phyloP scores from a whole-genome alignment of 2,888 invertebrate genomes.

The Griposia aprilina region DNA sequence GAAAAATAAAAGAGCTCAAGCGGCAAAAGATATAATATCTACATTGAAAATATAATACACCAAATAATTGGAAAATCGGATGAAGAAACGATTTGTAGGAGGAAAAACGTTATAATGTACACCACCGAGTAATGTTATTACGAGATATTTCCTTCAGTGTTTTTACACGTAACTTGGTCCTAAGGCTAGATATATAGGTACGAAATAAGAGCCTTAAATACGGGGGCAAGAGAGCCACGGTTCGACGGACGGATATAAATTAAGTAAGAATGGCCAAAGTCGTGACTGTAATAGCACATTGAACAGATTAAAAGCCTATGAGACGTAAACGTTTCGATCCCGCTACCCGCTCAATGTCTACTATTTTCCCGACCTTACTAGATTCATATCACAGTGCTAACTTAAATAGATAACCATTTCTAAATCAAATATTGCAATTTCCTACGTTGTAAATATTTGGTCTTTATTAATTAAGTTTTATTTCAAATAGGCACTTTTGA shows the following conservation, averaged over 20 bases:
- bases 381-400: constrained; percentile 51
- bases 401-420: constrained; percentile 47
- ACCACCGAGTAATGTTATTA: constrained; percentile 5
- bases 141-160: constrained; percentile 12
- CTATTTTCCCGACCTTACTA: constrained; percentile 62
- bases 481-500: too few relatives aligned
- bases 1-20: constrained; percentile 39
- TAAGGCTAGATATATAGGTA: constrained; percentile 11
- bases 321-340: constrained; percentile 76
- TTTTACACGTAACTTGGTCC: constrained; percentile 13
- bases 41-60: constrained; percentile 48
- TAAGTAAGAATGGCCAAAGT: constrained; percentile 85
- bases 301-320: constrained; percentile 84
- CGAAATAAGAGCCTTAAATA: constrained; percentile 56
- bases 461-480: constrained; percentile 2
- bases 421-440: constrained; percentile 18
- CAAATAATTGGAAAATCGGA: constrained; percentile 49
- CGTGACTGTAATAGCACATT: constrained; percentile 86
- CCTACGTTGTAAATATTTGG: background rate
- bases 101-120: constrained; percentile 30
- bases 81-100: constrained; percentile 35
- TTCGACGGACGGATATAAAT: constrained; percentile 81
- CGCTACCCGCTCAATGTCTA: constrained; percentile 68
- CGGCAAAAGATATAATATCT: constrained; percentile 40
- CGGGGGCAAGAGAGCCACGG: constrained; percentile 31